Evolutionary conservation across 2,797 vertebrate genomes (phyloP).

Genomic region (Schizopygopsis pylzovi): DNA sequence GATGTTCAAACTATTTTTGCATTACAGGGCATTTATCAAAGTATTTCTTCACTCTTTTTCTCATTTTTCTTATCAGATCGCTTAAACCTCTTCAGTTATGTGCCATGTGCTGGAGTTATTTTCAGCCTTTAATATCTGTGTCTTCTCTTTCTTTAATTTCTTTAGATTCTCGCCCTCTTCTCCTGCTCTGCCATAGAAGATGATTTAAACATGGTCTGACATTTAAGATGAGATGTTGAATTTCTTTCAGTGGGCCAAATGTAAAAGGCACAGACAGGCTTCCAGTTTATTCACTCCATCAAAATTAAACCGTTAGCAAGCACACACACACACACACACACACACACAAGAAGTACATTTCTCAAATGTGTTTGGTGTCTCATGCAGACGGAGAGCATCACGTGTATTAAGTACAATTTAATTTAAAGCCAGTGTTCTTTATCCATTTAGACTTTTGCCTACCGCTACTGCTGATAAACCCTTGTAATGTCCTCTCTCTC

Average conservation of each 20-base stretch:
- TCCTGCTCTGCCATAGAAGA: neutral
- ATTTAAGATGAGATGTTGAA: constrained; percentile 44
- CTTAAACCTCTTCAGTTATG: constrained; percentile 15
- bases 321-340: neutral
- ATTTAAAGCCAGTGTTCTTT: constrained; percentile 36
- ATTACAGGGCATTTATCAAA: constrained; percentile 22
- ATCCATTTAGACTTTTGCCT: constrained; percentile 10
- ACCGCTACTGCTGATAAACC: constrained; percentile 13
- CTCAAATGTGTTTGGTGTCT: neutral
- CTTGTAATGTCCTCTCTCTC: neutral
- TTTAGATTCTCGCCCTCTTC: constrained; percentile 27
- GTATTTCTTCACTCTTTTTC: constrained; percentile 9
- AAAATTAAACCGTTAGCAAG: neutral
- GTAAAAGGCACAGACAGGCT: constrained; percentile 27
- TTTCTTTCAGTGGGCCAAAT: constrained; percentile 24
- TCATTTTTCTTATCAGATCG: constrained; percentile 25
- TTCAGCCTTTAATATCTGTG: constrained; percentile 23
- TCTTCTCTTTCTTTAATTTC: constrained; percentile 36
- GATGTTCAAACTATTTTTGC: constrained; percentile 26
- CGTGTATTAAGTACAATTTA: constrained; percentile 11
- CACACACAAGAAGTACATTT: neutral
- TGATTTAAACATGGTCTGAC: constrained; percentile 45
- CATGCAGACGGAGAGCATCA: neutral
- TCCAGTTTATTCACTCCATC: constrained; percentile 27
- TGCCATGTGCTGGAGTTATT: constrained; percentile 17